phyloP scores from a whole-genome alignment of 1,140 invertebrate genomes.

The Dendrolimus kikuchii region DNA sequence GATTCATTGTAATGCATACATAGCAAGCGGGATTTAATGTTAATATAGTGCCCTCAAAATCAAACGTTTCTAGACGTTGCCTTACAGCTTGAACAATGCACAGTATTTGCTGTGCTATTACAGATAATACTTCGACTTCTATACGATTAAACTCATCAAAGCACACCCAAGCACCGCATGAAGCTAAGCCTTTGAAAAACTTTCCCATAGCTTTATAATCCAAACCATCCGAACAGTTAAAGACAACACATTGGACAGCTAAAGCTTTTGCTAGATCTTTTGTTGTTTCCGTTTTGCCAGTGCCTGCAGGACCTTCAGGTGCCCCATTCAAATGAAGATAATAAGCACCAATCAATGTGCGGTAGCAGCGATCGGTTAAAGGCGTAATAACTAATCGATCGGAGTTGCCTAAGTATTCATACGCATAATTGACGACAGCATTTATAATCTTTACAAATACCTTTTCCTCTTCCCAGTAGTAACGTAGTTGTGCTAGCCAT shows the following conservation, averaged over 20 bases:
- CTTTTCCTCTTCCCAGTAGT: constrained; percentile 90
- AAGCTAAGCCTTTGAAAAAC: constrained; percentile 88
- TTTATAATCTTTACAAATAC: constrained; percentile 90
- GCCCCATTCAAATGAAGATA: constrained; percentile 91
- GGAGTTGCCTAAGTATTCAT: constrained; percentile 92
- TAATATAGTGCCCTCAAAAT: constrained; percentile 92
- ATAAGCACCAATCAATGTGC: constrained; percentile 91
- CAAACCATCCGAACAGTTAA: constrained; percentile 93
- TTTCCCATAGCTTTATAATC: constrained; percentile 96
- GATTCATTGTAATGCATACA: constrained; percentile 94
- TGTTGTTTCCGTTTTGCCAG: constrained; percentile 96
- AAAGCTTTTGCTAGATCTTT: constrained; percentile 93
- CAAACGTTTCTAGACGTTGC: constrained; percentile 78
- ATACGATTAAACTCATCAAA: constrained; percentile 96
- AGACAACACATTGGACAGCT: constrained; percentile 92
- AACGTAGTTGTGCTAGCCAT: constrained; percentile 92
- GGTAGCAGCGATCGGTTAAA: constrained; percentile 90
- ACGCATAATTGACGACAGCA: constrained; percentile 88
- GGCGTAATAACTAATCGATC: constrained; percentile 88
- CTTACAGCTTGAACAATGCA: constrained; percentile 87
- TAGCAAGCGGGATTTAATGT: constrained; percentile 89
- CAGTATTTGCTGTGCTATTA: constrained; percentile 89
- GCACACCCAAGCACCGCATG: constrained; percentile 94
- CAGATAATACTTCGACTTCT: constrained; percentile 92
- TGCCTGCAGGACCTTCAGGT: constrained; percentile 92